A percentile compares a stretch with the other conserved stretches of the same genome.
Evolutionary conservation across 2,797 vertebrate species (phyloP).

Genomic region (Notoglanidium macrostoma): DNA sequence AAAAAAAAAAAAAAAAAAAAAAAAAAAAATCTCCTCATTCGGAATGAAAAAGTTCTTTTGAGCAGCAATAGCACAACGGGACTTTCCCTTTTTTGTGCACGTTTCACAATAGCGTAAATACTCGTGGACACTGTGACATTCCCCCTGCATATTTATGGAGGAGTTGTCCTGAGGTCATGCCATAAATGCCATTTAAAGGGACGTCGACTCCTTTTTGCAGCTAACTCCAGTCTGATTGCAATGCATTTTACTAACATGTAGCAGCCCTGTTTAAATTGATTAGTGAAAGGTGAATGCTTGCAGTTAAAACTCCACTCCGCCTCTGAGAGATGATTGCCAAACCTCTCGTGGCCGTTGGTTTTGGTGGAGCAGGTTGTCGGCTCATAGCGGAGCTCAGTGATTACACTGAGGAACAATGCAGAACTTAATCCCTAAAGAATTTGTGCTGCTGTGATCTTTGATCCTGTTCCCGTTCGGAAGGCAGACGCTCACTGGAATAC

Average conservation of each 20-base stretch:
- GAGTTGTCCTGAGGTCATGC: neutral
- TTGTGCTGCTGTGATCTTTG: conserved; percentile 70
- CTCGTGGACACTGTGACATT: neutral
- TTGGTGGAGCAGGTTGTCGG: conserved; percentile 62
- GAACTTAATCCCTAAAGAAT: conserved; percentile 78
- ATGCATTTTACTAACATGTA: neutral
- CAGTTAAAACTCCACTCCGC: conserved; percentile 41
- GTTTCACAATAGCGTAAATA: neutral
- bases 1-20: neutral
- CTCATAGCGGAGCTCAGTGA: conserved; percentile 66
- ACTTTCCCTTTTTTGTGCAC: neutral
- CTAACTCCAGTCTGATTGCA: neutral
- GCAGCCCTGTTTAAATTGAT: neutral
- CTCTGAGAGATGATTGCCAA: conserved; percentile 69
- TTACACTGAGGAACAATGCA: conserved; percentile 69
- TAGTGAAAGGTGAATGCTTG: neutral
- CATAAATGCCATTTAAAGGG: conserved; percentile 7
- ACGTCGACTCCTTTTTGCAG: neutral
- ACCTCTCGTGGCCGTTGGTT: conserved; percentile 59
- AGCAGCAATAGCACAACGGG: neutral
- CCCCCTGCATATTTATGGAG: neutral
- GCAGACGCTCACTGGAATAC: conserved; percentile 65
- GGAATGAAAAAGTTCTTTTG: neutral
- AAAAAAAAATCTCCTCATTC: neutral
- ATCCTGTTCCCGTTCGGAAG: conserved; percentile 64